Evolutionary conservation across 2,113 vertebrate genomes (phyloP).

Genomic region (Guaruba guarouba): DNA sequence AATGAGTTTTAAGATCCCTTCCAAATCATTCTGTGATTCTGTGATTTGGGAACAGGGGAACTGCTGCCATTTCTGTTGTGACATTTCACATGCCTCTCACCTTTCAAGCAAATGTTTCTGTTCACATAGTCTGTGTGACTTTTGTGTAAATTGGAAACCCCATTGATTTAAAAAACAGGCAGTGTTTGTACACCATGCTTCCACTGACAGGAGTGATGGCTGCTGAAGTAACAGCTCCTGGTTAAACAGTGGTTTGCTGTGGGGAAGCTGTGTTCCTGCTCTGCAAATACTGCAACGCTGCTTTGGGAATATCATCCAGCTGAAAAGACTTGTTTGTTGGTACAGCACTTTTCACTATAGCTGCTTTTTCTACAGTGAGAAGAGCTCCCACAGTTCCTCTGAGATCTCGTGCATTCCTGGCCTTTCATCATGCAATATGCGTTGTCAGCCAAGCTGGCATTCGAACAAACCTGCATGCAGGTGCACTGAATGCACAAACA

Average conservation of each 20-base stretch:
- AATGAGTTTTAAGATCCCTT: background rate
- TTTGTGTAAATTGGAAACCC: background rate
- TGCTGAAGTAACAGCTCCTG: background rate
- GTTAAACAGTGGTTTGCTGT: background rate
- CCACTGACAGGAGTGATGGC: background rate
- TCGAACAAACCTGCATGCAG: rapidly evolving
- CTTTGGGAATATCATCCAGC: background rate
- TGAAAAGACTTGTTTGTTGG: background rate
- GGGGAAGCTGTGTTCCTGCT: background rate
- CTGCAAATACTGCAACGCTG: background rate
- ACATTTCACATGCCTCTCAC: background rate
- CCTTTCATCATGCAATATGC: background rate
- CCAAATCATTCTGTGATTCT: background rate
- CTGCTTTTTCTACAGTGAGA: background rate
- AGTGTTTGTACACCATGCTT: background rate
- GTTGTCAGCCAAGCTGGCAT: background rate
- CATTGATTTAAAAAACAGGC: background rate
- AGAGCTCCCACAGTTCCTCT: background rate
- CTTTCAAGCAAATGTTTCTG: background rate
- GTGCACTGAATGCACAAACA: background rate
- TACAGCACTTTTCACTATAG: background rate
- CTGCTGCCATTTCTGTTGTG: background rate
- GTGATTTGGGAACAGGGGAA: background rate
- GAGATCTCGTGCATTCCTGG: rapidly evolving
- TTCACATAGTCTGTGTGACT: background rate